A percentile compares a stretch with the other conserved stretches of the same genome.
Evolutionary conservation across 2,888 invertebrate species (phyloP).

Genomic region (Cephus rjabovi): DNA sequence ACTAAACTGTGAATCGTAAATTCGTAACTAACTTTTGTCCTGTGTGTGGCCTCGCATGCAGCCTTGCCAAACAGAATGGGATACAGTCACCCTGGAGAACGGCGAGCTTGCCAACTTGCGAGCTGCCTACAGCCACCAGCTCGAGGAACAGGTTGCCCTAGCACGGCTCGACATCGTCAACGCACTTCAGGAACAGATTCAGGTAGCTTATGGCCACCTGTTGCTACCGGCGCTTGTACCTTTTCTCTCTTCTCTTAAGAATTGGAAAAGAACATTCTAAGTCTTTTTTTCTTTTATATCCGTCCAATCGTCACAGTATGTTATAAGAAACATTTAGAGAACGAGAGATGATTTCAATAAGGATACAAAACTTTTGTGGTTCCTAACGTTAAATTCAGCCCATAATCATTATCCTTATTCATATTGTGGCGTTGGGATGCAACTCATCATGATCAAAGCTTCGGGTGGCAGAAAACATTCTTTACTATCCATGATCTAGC

Average conservation of each 20-base stretch:
- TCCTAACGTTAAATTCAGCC: not conserved
- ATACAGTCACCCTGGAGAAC: constrained; percentile 49
- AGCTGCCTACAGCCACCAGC: constrained; percentile 57
- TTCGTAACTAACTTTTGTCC: constrained; percentile 36
- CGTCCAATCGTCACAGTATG: not conserved
- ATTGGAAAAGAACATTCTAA: not conserved
- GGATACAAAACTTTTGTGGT: not conserved
- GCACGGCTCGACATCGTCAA: constrained; percentile 77
- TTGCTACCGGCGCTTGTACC: not conserved
- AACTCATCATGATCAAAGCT: not conserved
- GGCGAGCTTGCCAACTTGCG: constrained; percentile 57
- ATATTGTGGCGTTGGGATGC: not conserved
- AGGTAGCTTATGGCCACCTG: constrained; percentile 70
- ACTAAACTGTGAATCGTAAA: constrained; percentile 19
- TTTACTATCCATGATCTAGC: not conserved
- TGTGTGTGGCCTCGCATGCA: constrained; percentile 48
- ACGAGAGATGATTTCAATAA: not conserved
- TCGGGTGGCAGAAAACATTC: not conserved
- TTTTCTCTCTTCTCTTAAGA: not conserved
- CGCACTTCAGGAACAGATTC: constrained; percentile 79
- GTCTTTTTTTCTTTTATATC: not conserved
- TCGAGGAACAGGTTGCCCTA: constrained; percentile 74
- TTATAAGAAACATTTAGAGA: not conserved
- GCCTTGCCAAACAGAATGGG: constrained; percentile 64
- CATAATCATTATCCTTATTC: not conserved